phyloP scores from a whole-genome alignment of 2,888 invertebrate genomes.

The Formica aserva region DNA sequence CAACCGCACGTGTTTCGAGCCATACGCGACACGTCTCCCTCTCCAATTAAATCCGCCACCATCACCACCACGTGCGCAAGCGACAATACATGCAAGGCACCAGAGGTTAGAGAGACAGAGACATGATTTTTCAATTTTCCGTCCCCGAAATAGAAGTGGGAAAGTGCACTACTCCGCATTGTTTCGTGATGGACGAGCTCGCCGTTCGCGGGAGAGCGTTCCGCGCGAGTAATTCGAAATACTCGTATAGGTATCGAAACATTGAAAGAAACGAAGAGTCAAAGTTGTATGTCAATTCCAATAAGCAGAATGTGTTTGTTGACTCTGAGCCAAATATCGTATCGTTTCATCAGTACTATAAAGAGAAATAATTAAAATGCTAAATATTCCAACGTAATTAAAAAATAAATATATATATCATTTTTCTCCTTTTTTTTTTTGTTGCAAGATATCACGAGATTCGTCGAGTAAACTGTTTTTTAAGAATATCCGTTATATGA shows the following conservation, averaged over 20 bases:
- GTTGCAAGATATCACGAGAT: neutral
- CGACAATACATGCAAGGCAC: constrained; percentile 73
- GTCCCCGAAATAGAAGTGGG: constrained; percentile 62
- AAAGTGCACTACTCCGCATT: constrained; percentile 64
- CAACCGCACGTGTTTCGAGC: constrained; percentile 15
- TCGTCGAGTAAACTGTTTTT: neutral
- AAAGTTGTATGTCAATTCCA: neutral
- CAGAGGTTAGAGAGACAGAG: constrained; percentile 83
- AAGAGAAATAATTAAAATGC: neutral
- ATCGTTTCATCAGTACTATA: neutral
- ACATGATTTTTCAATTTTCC: constrained; percentile 76
- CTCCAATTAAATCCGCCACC: constrained; percentile 35
- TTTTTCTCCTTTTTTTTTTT: neutral
- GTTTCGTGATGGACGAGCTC: constrained; percentile 63
- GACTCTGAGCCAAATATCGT: neutral
- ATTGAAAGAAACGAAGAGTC: constrained; percentile 3
- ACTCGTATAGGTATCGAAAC: neutral
- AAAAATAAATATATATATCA: neutral
- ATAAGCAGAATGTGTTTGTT: neutral
- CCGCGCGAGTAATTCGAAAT: constrained; percentile 28
- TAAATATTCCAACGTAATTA: neutral
- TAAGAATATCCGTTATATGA: neutral
- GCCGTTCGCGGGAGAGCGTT: constrained; percentile 3
- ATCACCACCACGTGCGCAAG: constrained; percentile 18
- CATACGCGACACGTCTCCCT: neutral